These are phyloP conservation scores for Diaperis boleti DNA, from an alignment of 2,888 invertebrate species.

Conservation along the genomic window DNA sequence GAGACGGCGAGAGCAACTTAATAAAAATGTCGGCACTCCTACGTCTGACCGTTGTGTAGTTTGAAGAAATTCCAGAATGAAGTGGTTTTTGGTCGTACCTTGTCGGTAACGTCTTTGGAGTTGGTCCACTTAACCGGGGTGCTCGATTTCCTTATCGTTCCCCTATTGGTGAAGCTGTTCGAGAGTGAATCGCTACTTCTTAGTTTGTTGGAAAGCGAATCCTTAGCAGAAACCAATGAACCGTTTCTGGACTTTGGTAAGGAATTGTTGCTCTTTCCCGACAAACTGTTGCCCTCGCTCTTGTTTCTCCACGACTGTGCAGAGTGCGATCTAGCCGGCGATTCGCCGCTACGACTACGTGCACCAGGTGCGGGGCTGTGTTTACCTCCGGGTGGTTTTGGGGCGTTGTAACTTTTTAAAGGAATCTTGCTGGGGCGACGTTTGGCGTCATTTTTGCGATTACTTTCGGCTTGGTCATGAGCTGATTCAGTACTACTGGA, in stretches of 20 bases:
- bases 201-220: conserved; percentile 69
- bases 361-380: conserved; percentile 59
- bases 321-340: conserved; percentile 69
- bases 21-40: conserved; percentile 60
- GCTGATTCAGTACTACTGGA: conserved; percentile 77
- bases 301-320: conserved; percentile 67
- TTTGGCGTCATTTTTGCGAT: conserved; percentile 58
- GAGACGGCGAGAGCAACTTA: conserved; percentile 60
- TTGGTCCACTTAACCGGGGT: conserved; percentile 53
- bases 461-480: conserved; percentile 70
- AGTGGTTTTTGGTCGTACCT: conserved; percentile 79
- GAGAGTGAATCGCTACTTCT: conserved; percentile 69
- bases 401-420: conserved; percentile 72
- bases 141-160: conserved; percentile 56
- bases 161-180: conserved; percentile 53
- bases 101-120: conserved; percentile 57
- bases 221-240: conserved; percentile 64
- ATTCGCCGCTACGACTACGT: conserved; percentile 66
- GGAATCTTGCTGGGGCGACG: conserved; percentile 80
- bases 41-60: conserved; percentile 70
- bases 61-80: conserved; percentile 79
- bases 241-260: conserved; percentile 64
- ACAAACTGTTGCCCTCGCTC: conserved; percentile 57
- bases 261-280: conserved; percentile 61
- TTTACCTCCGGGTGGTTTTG: conserved; percentile 71